These are phyloP conservation scores for Anser brachyrhynchus DNA, from an alignment of 2,113 vertebrate genomes.

Conservation along the genomic window DNA sequence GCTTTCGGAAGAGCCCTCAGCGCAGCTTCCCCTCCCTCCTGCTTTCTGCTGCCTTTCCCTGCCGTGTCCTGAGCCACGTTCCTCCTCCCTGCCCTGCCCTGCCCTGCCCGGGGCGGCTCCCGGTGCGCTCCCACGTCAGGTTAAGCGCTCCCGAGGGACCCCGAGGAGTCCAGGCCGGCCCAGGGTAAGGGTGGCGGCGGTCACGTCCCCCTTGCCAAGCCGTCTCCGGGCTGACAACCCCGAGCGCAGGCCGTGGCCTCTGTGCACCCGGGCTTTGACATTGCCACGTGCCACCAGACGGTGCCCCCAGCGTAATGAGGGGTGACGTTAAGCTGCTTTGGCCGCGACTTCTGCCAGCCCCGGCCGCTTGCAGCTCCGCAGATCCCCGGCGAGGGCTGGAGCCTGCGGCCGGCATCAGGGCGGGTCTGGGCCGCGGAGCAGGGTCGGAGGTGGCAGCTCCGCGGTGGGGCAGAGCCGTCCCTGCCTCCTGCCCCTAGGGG, in stretches of 20 bases:
- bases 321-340: neutral
- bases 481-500: neutral
- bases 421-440: no score
- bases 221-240: neutral
- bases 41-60: neutral
- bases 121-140: neutral
- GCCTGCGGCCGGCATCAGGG: fast-evolving
- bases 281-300: neutral
- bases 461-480: neutral
- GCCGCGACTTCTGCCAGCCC: neutral
- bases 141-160: neutral
- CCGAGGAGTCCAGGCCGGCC: neutral
- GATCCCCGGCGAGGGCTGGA: neutral
- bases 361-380: neutral
- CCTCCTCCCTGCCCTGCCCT: no score
- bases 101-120: neutral
- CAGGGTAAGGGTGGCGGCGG: fast-evolving
- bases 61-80: neutral
- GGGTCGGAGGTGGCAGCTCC: fast-evolving
- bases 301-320: neutral
- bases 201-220: neutral
- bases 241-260: fast-evolving
- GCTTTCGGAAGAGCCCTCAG: neutral
- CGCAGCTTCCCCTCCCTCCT: neutral
- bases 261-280: fast-evolving